phyloP scores from a whole-genome alignment of 1,140 invertebrate genomes.

The Drosophila sechellia region DNA sequence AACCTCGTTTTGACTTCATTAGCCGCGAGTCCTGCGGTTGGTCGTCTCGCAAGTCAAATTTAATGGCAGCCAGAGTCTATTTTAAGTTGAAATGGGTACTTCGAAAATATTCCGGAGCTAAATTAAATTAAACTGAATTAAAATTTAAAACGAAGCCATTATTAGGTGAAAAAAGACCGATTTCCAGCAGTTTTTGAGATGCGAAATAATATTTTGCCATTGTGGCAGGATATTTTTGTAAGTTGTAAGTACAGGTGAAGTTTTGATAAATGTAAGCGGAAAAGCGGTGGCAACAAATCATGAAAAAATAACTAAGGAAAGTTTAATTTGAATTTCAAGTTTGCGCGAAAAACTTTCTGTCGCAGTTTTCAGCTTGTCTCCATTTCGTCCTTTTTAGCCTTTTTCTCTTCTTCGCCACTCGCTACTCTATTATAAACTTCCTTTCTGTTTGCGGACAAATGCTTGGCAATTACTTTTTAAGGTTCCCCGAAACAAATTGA shows the following conservation, averaged over 20 bases:
- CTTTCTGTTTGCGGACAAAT: constrained; percentile 64
- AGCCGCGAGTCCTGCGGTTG: constrained; percentile 23
- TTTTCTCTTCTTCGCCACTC: constrained; percentile 23
- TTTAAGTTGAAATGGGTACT: constrained; percentile 1
- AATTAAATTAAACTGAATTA: not conserved
- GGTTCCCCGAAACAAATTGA: constrained; percentile 70
- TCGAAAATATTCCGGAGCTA: not conserved
- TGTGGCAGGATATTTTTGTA: not conserved
- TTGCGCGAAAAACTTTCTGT: constrained; percentile 58
- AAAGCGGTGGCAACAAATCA: constrained; percentile 58
- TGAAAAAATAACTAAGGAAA: constrained; percentile 62
- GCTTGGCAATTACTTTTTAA: constrained; percentile 76
- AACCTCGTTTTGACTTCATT: constrained; percentile 53
- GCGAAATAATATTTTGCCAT: too few relatives aligned
- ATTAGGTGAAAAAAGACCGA: too few relatives aligned
- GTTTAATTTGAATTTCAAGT: constrained; percentile 82
- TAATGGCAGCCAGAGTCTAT: constrained; percentile 10
- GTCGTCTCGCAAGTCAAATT: constrained; percentile 28
- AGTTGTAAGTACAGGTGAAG: constrained; percentile 24
- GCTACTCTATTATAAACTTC: constrained; percentile 48
- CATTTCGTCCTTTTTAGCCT: constrained; percentile 8
- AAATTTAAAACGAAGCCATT: too few relatives aligned
- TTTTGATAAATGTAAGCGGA: constrained; percentile 64
- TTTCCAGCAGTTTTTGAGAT: too few relatives aligned
- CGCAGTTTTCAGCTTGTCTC: constrained; percentile 29